phyloP scores from a whole-genome alignment of 1,140 invertebrate species.

The Habropoda laboriosa region DNA sequence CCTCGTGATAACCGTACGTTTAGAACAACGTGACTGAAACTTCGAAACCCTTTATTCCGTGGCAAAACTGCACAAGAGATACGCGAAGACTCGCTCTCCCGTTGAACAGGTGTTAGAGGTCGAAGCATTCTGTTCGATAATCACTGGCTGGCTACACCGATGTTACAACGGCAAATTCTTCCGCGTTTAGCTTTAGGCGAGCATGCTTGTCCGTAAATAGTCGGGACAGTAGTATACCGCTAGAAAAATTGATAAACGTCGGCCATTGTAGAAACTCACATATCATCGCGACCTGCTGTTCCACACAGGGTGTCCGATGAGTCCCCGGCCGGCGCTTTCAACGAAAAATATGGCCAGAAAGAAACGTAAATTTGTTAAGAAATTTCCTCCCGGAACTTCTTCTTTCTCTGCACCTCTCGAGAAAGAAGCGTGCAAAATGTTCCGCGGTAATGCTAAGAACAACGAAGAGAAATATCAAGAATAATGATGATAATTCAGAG shows the following conservation, averaged over 20 bases:
- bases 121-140: conserved; percentile 46
- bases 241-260: conserved; percentile 43
- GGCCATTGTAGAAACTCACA: conserved; percentile 33
- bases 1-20: neutral
- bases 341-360: too few relatives aligned
- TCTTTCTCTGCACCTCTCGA: too few relatives aligned
- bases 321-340: neutral
- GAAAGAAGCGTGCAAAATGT: too few relatives aligned
- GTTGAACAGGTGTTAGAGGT: conserved; percentile 53
- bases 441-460: too few relatives aligned
- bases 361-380: too few relatives aligned
- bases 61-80: neutral
- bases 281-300: neutral
- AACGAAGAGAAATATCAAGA: too few relatives aligned
- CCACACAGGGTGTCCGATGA: neutral
- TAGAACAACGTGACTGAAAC: neutral
- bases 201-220: conserved; percentile 9
- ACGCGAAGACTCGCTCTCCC: neutral
- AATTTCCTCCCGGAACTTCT: too few relatives aligned
- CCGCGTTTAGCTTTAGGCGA: conserved; percentile 28
- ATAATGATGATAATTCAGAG: too few relatives aligned
- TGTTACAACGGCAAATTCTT: conserved; percentile 38
- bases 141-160: conserved; percentile 2
- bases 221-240: conserved; percentile 19
- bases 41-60: neutral